Base-by-base conservation (phyloP, 2,113 vertebrate species). In the Neomonachus schauinslandi region DNA sequence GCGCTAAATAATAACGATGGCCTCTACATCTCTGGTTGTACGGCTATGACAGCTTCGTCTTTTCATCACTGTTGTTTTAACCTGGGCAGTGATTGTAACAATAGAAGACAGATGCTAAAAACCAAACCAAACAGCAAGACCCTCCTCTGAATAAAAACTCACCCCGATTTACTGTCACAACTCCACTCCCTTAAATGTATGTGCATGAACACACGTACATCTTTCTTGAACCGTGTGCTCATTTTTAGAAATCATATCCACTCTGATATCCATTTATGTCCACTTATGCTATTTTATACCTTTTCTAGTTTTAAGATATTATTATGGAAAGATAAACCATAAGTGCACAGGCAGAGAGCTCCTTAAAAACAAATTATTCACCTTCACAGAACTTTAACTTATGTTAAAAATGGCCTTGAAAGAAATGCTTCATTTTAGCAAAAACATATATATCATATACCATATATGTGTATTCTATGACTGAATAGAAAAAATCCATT, bases 61-160 rank as follows among this genome's bases (percentile, higher is more conserved):
- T 71, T 28, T 55, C 22, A 31, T 69, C 61, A 49, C 26, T 51
- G 4, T 61, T 33, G 93, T 97, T 96, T 96, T 96, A 98, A 93
- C 74, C 92, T 93, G 89, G 85, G 89, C 97, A 98, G 96, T 81
- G 91, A 97, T 90, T 97, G 86, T 97, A 80, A 98, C 85, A 98
- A 98, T 97, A 98, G 69, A 92, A 65, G 57, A 67, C 94, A 96
- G 97, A 98, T 98, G 97, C 95, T 97, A 97, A 97, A 96, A 95
- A 89, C 11, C 24, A 91, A 53, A 8, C 24, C 42, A 10, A 97
- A 69, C 42, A 96, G 95, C 97, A 96, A 95, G 96, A 76, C 46
- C 77, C 88, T 97, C 97, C 22, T 98, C 93, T 97, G 94, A 95
- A 97, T 96, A 97, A 96, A 79, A 74, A 94, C 49, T 95, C 91